Conservation (phyloP, 2,888 invertebrate genomes). For the Drosophila siamana region DNA sequence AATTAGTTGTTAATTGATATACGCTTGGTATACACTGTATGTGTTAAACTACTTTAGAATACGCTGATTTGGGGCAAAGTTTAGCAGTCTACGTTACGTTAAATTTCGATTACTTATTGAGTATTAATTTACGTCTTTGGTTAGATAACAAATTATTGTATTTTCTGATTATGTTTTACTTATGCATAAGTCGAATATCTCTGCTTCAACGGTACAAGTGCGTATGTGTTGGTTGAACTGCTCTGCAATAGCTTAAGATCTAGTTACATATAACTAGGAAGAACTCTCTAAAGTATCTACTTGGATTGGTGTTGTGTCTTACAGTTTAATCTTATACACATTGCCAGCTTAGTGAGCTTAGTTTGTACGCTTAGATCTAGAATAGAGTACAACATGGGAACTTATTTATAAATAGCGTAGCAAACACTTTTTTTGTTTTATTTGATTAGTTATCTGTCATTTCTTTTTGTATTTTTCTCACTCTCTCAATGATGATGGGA, state of each 20-base stretch:
- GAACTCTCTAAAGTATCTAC: constrained; percentile 8
- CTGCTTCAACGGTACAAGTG: constrained; percentile 74
- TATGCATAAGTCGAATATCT: not conserved
- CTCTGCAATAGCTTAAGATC: constrained; percentile 77
- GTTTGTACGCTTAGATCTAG: constrained; percentile 1
- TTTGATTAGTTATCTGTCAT: constrained; percentile 5
- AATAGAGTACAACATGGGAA: not conserved
- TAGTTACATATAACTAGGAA: constrained; percentile 3
- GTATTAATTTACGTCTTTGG: not conserved
- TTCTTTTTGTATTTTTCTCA: constrained; percentile 20
- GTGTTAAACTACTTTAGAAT: constrained; percentile 10
- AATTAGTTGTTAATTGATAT: constrained; percentile 19
- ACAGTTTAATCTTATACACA: constrained; percentile 50
- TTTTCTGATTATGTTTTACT: not conserved
- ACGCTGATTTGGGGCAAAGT: constrained; percentile 35
- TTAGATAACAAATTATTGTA: not conserved
- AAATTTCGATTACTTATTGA: constrained; percentile 1
- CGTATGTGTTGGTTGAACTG: constrained; percentile 57
- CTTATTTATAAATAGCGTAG: constrained; percentile 55
- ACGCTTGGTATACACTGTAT: constrained; percentile 25
- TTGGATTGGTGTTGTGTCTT: constrained; percentile 72
- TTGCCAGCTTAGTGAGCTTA: constrained; percentile 39
- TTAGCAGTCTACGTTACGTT: constrained; percentile 24
- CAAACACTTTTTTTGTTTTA: constrained; percentile 69
- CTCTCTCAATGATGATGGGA: constrained; percentile 59